Conservation (phyloP, 2,888 invertebrate genomes). For the Mythimna pallens region DNA sequence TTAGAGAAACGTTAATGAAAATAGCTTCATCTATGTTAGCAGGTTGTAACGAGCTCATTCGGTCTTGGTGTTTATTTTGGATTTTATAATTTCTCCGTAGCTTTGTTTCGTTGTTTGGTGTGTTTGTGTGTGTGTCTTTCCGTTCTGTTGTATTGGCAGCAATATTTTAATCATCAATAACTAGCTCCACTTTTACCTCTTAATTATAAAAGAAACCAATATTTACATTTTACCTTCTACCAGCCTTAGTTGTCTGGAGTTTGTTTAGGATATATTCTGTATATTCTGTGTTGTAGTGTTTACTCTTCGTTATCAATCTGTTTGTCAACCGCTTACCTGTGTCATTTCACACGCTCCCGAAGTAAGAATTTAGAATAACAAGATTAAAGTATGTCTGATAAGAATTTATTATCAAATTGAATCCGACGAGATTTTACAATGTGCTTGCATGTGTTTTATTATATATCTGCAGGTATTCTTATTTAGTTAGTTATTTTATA, state of each 20-base stretch:
- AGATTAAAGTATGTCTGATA: slow-evolving; percentile 36
- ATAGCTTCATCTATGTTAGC: slow-evolving; percentile 9
- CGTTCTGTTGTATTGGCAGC: neutral
- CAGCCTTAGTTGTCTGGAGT: neutral
- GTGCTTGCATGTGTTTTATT: neutral
- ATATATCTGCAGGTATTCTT: neutral
- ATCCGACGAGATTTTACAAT: neutral
- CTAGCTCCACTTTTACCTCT: neutral
- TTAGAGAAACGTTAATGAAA: slow-evolving; percentile 34
- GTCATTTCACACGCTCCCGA: slow-evolving; percentile 53
- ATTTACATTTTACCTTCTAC: slow-evolving; percentile 6
- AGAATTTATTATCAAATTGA: slow-evolving; percentile 10
- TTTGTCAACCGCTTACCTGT: slow-evolving; percentile 46
- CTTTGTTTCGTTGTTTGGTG: neutral
- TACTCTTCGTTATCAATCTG: slow-evolving; percentile 50
- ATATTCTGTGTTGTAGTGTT: slow-evolving; percentile 34
- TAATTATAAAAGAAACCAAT: neutral
- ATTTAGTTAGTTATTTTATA: neutral
- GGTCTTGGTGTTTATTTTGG: neutral
- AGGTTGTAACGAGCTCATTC: slow-evolving; percentile 9
- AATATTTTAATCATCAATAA: neutral
- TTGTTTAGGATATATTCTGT: slow-evolving; percentile 49
- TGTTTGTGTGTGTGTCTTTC: neutral
- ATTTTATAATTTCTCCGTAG: neutral
- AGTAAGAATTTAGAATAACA: slow-evolving; percentile 39